Evolutionary conservation across 2,113 vertebrate species (phyloP), one percentile per base, ranked within the genome.

Genomic region (Osmerus mordax): DNA sequence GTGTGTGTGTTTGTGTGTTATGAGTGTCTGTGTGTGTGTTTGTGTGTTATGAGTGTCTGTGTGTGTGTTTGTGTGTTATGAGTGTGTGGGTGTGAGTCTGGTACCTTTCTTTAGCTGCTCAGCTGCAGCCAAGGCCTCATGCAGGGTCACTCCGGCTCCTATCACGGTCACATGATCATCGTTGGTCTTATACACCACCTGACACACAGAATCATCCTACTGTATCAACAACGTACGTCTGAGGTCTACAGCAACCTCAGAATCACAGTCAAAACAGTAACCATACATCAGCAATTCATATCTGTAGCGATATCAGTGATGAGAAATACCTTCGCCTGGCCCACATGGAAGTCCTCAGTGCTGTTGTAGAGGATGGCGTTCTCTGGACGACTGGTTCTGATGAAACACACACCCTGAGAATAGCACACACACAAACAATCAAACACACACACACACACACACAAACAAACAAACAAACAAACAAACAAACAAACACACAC

Each of bases 381-480:
- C 86, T 98, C 96, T 47, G 95, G 96, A 84, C 95, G 95, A 89
- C 95, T 96, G 13, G 96, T 98, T 79, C 96, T 92, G 86, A 98
- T 96, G 86, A 96, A 98, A 82, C 96, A 98, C 87, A 98, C 88
- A 78, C 96, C 96, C 97, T 98, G 67, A 64, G 81, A 79, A 12
- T 47, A 47, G 76, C 7, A 65, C 12, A 60, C 66, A 7, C 41
- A 25, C 7, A 65, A 23, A 23, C 23, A 23, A 23, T 1, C 21
- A 96, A 98, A 82, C 96, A 98, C 87, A 98, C 88, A 78, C 96
- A 65, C 12, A 60, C 66, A 7, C 41, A 25, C 7, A 65, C 0
- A 21, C 21, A 21, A 21, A 21, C 12, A 28, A n/a, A 15, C 23
- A 66, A 9, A 70, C 70, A 66, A n/a, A n/a, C n/a, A 65, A 21